Percentiles rank a stretch among this genome's conserved stretches.
Conservation (phyloP, 2,113 vertebrate genomes). For the Tragelaphus scriptus region DNA sequence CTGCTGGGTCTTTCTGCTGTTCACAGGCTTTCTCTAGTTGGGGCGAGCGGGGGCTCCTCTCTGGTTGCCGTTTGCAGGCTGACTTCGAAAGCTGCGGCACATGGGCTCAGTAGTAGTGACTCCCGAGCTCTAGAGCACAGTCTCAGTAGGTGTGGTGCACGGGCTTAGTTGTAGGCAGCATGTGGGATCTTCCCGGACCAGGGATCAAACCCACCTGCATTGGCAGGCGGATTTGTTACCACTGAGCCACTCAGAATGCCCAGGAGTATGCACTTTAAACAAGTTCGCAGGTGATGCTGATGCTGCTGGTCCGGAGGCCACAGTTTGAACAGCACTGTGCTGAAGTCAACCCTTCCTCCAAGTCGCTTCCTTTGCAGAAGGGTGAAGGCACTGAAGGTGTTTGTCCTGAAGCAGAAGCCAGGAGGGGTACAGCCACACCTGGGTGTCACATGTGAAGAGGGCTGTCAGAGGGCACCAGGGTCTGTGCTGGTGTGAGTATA, state of each 20-base stretch:
- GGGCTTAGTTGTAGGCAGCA: neutral
- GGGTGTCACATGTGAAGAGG: neutral
- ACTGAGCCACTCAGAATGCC: neutral
- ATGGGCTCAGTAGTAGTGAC: neutral
- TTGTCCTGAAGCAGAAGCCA: neutral
- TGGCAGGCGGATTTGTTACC: neutral
- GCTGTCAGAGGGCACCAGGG: accelerated
- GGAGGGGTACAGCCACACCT: accelerated
- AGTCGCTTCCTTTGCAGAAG: neutral
- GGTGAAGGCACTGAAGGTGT: neutral
- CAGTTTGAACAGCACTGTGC: neutral
- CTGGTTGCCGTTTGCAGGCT: neutral
- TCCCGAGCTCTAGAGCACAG: neutral
- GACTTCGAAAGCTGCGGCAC: accelerated
- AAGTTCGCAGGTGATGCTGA: neutral
- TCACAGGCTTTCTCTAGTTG: neutral
- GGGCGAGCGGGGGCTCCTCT: accelerated
- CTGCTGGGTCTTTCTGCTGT: neutral
- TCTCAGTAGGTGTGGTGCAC: neutral
- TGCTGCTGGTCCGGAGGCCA: neutral
- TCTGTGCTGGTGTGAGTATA: neutral
- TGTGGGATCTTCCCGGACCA: neutral
- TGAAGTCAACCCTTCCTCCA: neutral
- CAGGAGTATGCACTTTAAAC: neutral
- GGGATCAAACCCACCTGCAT: neutral